Base-by-base conservation (phyloP, 2,797 vertebrate genomes). In the Tenualosa ilisha region DNA sequence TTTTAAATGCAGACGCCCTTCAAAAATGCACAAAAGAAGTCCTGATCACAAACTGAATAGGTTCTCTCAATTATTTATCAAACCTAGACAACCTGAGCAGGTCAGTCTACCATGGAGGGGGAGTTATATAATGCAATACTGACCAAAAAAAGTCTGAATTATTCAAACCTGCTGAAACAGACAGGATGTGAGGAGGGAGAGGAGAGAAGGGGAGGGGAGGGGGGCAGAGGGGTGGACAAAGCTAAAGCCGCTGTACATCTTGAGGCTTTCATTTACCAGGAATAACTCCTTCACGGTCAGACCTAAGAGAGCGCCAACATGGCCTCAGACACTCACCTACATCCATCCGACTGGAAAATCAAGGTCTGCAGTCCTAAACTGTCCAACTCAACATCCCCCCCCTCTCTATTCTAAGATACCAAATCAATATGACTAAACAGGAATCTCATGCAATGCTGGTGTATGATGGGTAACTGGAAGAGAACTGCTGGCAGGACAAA, bases 41-140 rank as follows among this genome's bases (percentile, higher is more conserved):
- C 22, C 40, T 46, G 37, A 22, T 46, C 72, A 79, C 40, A 46
- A 40, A 79, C 72, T 6, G 40, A 79, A 79, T 40, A 79, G 40
- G 37, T 46, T n/a, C 72, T 20, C 37, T 46, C 72, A 79, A 79
- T 79, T 79, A 79, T 79, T 46, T 8, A 79, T 46, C 40, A 46
- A 79, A 46, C 37, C 72, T 46, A 24, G 72, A 75, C 17, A 68
- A 37, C 63, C 20, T 13, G 40, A 75, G 72, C 40, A 43, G 72
- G 72, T 46, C 72, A 22, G 40, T 40, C 31, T 75, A 40, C 31
- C 31, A 79, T 46, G 72, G 7, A 46, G 40, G 46, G 37, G 68
- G 37, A 37, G 68, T 79, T 79, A 79, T 46, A 79, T 79, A 79
- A 79, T 46, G 72, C 72, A 79, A 79, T 79, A 79, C 72, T 79